These are phyloP conservation scores for Cettia cetti DNA, from an alignment of 2,113 vertebrate genomes.

Conservation along the genomic window DNA sequence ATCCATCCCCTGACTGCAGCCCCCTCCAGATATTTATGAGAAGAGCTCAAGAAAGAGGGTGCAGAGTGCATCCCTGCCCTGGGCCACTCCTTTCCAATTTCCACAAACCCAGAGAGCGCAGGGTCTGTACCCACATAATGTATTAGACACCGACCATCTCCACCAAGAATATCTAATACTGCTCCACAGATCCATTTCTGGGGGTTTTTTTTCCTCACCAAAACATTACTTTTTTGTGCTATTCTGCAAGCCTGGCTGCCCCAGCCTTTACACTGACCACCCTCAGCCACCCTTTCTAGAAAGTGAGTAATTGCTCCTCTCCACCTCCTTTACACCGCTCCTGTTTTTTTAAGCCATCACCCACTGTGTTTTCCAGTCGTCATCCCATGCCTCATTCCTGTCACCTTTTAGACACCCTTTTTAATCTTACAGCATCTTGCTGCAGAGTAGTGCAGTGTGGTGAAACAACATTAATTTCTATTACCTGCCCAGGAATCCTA, in stretches of 20 bases:
- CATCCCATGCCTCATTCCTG: neutral
- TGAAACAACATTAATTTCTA: neutral
- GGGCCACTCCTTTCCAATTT: neutral
- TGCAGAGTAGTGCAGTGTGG: neutral
- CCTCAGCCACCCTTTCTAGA: neutral
- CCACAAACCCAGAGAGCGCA: neutral
- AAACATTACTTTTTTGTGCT: neutral
- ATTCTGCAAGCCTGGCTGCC: neutral
- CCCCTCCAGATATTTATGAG: fast-evolving
- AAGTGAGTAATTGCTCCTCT: neutral
- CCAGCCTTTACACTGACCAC: neutral
- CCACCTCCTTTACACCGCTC: neutral
- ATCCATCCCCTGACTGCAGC: neutral
- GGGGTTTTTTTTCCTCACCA: neutral
- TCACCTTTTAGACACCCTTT: neutral
- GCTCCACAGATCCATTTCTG: neutral
- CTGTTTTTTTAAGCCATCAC: neutral
- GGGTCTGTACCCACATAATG: neutral
- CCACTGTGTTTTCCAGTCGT: neutral
- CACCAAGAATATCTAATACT: neutral
- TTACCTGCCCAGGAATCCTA: neutral
- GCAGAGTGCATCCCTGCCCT: neutral
- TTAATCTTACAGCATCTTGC: neutral
- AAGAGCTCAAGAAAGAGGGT: neutral
- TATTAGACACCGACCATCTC: fast-evolving